Percentiles rank a stretch among this genome's conserved stretches.
phyloP scores from a whole-genome alignment of 2,888 invertebrate species.

The Deilephila porcellus region DNA sequence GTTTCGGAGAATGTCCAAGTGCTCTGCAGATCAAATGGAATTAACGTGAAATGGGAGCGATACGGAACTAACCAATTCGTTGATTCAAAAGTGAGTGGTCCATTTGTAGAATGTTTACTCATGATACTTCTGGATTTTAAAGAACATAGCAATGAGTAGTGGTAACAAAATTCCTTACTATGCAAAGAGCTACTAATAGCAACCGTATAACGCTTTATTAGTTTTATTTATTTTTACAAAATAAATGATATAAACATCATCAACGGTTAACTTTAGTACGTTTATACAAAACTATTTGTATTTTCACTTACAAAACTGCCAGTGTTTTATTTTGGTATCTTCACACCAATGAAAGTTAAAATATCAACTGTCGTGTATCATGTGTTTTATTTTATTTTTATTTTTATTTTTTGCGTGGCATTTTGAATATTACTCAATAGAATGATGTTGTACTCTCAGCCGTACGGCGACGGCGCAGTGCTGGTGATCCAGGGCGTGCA shows the following conservation, averaged over 20 bases:
- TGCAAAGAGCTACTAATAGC: too few species aligned
- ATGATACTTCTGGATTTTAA: not conserved
- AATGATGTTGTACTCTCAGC: conserved; percentile 45
- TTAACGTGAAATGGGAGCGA: conserved; percentile 60
- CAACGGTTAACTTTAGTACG: too few species aligned
- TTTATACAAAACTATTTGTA: too few species aligned
- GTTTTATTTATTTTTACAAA: too few species aligned
- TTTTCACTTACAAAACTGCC: too few species aligned
- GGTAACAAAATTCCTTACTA: too few species aligned
- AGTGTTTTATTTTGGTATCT: too few species aligned
- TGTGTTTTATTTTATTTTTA: too few species aligned
- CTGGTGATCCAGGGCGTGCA: conserved; percentile 88
- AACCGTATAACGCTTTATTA: too few species aligned
- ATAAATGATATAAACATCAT: too few species aligned
- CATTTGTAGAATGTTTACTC: not conserved
- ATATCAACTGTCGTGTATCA: not conserved
- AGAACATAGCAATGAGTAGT: too few species aligned
- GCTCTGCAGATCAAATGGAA: conserved; percentile 55
- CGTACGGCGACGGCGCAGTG: conserved; percentile 84
- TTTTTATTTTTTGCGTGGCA: too few species aligned
- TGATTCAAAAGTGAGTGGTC: conserved; percentile 59
- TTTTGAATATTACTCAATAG: not conserved
- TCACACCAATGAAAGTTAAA: not conserved
- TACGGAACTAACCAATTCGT: conserved; percentile 69
- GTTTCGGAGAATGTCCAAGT: conserved; percentile 72